Evolutionary conservation across 2,888 invertebrate genomes (phyloP).

Genomic region (Podotricha telesiphe): DNA sequence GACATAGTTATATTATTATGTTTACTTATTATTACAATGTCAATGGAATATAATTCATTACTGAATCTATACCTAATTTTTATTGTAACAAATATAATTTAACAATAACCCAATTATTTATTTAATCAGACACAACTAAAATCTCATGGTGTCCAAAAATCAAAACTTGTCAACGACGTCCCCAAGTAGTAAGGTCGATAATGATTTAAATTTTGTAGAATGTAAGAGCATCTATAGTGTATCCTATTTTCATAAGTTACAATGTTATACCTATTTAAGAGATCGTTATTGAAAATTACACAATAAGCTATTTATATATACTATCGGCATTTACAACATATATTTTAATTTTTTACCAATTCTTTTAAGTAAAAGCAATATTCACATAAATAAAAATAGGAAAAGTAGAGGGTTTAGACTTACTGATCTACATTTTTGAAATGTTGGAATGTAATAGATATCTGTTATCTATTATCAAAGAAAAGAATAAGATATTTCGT

Average conservation of each 20-base stretch:
- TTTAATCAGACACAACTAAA: not conserved
- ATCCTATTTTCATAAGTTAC: not conserved
- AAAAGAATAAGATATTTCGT: not conserved
- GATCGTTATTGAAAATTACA: not conserved
- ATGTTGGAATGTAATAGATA: not conserved
- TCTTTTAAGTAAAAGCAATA: too few species aligned
- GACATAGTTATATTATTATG: not conserved
- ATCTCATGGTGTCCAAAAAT: too few species aligned
- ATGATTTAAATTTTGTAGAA: too few species aligned
- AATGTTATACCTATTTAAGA: not conserved
- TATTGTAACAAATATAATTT: too few species aligned
- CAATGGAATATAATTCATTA: too few species aligned
- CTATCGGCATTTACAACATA: not conserved
- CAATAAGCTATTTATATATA: too few species aligned
- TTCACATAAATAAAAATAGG: not conserved
- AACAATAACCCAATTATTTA: not conserved
- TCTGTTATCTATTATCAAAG: not conserved
- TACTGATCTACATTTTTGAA: not conserved
- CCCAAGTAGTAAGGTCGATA: too few species aligned
- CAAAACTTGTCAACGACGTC: too few species aligned
- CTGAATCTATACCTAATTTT: too few species aligned
- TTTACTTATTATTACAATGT: not conserved
- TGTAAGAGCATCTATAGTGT: not conserved
- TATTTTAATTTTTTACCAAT: not conserved
- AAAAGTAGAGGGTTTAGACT: not conserved